A percentile compares a stretch with the other conserved stretches of the same genome.
These are phyloP conservation scores for Jordanella pulchra DNA, from an alignment of 2,797 vertebrate species.

Conservation along the genomic window DNA sequence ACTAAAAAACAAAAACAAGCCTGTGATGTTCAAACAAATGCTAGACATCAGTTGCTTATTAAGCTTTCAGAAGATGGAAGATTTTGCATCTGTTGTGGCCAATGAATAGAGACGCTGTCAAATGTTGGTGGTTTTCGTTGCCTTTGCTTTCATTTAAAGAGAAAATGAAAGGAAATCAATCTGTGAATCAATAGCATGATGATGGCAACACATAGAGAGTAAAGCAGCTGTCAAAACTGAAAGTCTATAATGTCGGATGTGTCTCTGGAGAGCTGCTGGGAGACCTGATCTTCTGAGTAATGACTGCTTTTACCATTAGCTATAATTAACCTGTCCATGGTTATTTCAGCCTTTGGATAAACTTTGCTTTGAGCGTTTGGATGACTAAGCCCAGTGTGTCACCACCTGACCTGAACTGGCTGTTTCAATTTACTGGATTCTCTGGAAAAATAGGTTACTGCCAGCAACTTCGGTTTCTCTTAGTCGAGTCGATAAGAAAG, in stretches of 20 bases:
- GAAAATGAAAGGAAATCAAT: slow-evolving; percentile 48
- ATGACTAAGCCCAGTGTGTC: slow-evolving; percentile 42
- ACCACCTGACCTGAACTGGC: slow-evolving; percentile 46
- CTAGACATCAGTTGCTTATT: slow-evolving; percentile 64
- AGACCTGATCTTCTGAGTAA: slow-evolving; percentile 35
- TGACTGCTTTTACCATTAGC: slow-evolving; percentile 53
- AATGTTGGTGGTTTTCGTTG: slow-evolving; percentile 31
- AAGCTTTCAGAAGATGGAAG: slow-evolving; percentile 49
- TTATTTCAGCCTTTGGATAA: slow-evolving; percentile 48
- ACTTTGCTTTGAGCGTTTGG: slow-evolving; percentile 41
- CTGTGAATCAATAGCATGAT: slow-evolving; percentile 16
- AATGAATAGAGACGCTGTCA: slow-evolving; percentile 36
- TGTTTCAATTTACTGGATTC: slow-evolving; percentile 35
- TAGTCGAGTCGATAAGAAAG: slow-evolving; percentile 18
- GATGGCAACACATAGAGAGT: slow-evolving; percentile 37
- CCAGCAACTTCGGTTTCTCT: slow-evolving; percentile 7
- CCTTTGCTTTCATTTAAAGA: slow-evolving; percentile 54
- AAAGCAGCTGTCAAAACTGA: slow-evolving; percentile 51
- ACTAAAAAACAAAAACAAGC: background rate
- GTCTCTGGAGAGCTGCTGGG: slow-evolving; percentile 25
- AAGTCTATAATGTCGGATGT: slow-evolving; percentile 36
- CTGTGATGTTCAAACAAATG: slow-evolving; percentile 56
- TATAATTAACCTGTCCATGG: slow-evolving; percentile 43
- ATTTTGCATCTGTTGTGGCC: slow-evolving; percentile 36
- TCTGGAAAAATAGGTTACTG: slow-evolving; percentile 25